Evolutionary conservation across 92 coral and sea anemone genomes (phyloP).

Genomic region (Palythoa heliodiscus): DNA sequence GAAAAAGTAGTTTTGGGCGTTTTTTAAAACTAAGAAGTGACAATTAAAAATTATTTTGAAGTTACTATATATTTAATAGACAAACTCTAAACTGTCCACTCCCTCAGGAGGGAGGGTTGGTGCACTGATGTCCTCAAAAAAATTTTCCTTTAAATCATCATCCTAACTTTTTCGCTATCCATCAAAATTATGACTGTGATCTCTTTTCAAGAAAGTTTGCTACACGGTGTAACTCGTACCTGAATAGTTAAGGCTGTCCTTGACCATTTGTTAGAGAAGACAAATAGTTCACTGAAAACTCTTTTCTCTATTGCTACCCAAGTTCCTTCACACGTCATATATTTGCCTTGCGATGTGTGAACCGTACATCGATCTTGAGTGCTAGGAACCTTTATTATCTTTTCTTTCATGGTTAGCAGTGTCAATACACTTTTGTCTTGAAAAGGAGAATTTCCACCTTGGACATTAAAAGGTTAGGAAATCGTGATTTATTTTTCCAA

Average conservation of each 20-base stretch:
- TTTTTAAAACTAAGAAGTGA: no score
- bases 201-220: no score
- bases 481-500: not conserved
- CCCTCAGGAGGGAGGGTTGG: no score
- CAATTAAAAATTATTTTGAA: no score
- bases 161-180: no score
- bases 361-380: not conserved
- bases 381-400: not conserved
- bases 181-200: no score
- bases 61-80: no score
- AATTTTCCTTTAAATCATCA: no score
- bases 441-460: conserved; percentile 15
- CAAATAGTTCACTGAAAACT: not conserved
- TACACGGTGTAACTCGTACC: not conserved
- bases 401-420: not conserved
- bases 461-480: not conserved
- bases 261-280: not conserved
- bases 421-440: conserved; percentile 8
- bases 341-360: not conserved
- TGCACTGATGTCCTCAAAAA: no score
- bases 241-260: not conserved
- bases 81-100: no score
- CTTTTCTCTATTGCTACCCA: not conserved
- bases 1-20: no score
- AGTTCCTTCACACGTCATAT: not conserved